Evolutionary conservation across 1,140 invertebrate genomes (phyloP).

Genomic region (Venustaconcha ellipsiformis): DNA sequence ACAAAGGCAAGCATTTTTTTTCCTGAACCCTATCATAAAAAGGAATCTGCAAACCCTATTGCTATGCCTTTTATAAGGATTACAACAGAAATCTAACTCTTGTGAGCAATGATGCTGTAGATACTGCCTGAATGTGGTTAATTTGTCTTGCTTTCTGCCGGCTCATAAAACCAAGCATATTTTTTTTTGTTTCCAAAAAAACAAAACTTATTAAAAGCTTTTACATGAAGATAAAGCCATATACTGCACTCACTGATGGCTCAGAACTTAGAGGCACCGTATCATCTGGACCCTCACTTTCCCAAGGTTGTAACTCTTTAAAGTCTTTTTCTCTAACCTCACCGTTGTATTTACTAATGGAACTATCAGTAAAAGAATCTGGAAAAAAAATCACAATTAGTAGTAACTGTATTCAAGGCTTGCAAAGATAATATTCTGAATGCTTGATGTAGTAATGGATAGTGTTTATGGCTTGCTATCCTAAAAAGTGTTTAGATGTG

Average conservation of each 20-base stretch:
- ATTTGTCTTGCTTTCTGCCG: too few relatives aligned
- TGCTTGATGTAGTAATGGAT: too few relatives aligned
- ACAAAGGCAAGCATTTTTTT: too few relatives aligned
- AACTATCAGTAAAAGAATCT: conserved; percentile 79
- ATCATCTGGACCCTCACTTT: conserved; percentile 70
- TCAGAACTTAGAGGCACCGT: conserved; percentile 1
- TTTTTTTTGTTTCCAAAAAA: too few relatives aligned
- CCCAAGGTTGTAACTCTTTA: conserved; percentile 91
- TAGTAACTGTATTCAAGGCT: not conserved
- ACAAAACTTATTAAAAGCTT: not conserved
- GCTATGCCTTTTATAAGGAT: too few relatives aligned
- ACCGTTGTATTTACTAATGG: conserved; percentile 78
- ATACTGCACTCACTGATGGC: not conserved
- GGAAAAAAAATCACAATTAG: conserved; percentile 23
- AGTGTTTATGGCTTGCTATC: not conserved
- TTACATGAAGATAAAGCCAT: not conserved
- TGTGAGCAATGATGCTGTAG: too few relatives aligned
- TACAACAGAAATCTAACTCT: too few relatives aligned
- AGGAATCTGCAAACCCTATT: too few relatives aligned
- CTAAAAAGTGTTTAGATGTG: too few relatives aligned
- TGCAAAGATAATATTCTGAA: not conserved
- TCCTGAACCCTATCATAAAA: too few relatives aligned
- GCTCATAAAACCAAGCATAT: too few relatives aligned
- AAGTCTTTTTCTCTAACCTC: conserved; percentile 82
- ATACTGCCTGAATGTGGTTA: too few relatives aligned